Evolutionary conservation across 2,888 invertebrate genomes (phyloP).

Genomic region (Perizoma flavofasciatum): DNA sequence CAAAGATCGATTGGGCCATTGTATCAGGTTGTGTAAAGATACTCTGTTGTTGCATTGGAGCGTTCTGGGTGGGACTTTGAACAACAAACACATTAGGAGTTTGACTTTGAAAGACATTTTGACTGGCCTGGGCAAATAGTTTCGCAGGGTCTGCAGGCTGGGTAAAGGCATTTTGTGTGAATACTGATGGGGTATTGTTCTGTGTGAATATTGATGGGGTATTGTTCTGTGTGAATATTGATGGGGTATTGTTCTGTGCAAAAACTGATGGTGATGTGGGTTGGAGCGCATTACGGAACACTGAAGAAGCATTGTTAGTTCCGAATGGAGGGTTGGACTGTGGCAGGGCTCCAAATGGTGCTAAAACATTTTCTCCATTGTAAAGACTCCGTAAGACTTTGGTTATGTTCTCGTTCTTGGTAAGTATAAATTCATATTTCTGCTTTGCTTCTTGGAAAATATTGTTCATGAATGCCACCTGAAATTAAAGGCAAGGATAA

Average conservation of each 20-base stretch:
- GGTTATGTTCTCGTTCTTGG: constrained; percentile 52
- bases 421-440: constrained; percentile 60
- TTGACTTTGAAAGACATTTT: constrained; percentile 42
- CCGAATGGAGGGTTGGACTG: constrained; percentile 44
- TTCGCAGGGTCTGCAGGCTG: constrained; percentile 45
- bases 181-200: constrained; percentile 36
- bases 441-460: constrained; percentile 54
- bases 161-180: constrained; percentile 37
- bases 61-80: constrained; percentile 9
- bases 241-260: constrained; percentile 33
- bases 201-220: constrained; percentile 34
- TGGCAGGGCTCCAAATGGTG: constrained; percentile 50
- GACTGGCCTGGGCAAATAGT: constrained; percentile 62
- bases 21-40: constrained; percentile 29
- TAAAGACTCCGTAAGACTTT: constrained; percentile 59
- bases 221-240: constrained; percentile 35
- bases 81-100: constrained; percentile 19
- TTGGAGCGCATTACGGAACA: constrained; percentile 64
- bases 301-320: constrained; percentile 51
- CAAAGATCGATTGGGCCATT: constrained; percentile 43
- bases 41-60: constrained; percentile 15
- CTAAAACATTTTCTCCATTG: constrained; percentile 55
- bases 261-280: constrained; percentile 36
- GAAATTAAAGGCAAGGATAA: constrained; percentile 13
- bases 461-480: constrained; percentile 63